Evolutionary conservation across 92 coral and sea anemone species (phyloP), one percentile per base, ranked within the genome.

Genomic region (Virgularia gustaviana): DNA sequence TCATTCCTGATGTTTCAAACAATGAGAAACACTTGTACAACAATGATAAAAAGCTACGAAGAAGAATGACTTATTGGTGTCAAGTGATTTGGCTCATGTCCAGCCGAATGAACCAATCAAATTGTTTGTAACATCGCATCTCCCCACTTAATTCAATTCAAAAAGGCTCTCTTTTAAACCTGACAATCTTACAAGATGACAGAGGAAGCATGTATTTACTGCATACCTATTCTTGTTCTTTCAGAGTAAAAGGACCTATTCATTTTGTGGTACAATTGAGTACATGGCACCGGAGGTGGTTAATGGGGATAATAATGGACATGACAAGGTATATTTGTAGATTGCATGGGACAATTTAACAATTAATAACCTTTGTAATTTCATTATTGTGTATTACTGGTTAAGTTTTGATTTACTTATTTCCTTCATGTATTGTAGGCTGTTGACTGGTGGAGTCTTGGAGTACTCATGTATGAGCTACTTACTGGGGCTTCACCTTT

Each of bases 371-470:
- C 18, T 16, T 2, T 70, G 57, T 43, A 0, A 3, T 19, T n/a
- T 28, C 6, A 36, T 64, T 39, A 39, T 39, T 39, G 45, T 8
- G 9, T 43, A 11, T 42, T 9, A 9, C 22, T 10, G 36, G 3
- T 30, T 2, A 12, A n/a, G n/a, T 49, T 23, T 30, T 22, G 12
- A 23, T 43, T 32, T 34, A n/a, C n/a, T n/a, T n/a, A n/a, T n/a
- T n/a, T n/a, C n/a, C n/a, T n/a, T n/a, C n/a, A n/a, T n/a, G 22
- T 0, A 28, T 47, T 36, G 6, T 70, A 92, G 99, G 99, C 89
- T 73, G 99, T 94, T 3, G 99, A 94, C 65, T 94, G 99, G 99
- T 94, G 99, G 99, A 94, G 99, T 45, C 79, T 94, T 37, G 99
- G 99, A 3, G 99, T 94, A 6, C 81, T 94, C 31, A 87, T 87